Evolutionary conservation across 2,797 vertebrate species (phyloP), one percentile per base, ranked within the genome.

Genomic region (Enteromius unitaeniatus): DNA sequence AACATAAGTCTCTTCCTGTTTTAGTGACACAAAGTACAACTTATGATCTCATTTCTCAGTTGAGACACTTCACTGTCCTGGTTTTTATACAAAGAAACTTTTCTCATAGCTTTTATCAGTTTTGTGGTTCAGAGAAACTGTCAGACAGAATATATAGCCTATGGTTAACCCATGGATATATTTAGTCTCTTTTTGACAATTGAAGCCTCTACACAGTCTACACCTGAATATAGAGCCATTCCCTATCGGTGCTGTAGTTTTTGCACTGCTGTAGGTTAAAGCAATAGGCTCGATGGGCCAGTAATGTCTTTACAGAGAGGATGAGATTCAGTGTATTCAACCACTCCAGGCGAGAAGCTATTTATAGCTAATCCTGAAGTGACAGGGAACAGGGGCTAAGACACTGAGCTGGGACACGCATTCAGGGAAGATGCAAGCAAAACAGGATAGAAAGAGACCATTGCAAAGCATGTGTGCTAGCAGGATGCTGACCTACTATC

Each of bases 361-460:
- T 90, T 86, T 89, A 88, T 90, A 90, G 84, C 58, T 85, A 78
- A 85, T 84, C 81, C 77, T 83, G 51, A 72, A 87, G 81, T 81
- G 75, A 84, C 78, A 81, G 78, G 65, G 69, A 82, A 74, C 73
- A 69, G 49, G 75, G 86, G 74, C 47, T 80, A 64, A 77, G 60
- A 67, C 69, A 62, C 51, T 42, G 70, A 64, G 77, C 60, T 74
- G 78, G 49, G 42, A 75, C 65, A 78, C 10, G 31, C 69, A 23
- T 51, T 62, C 64, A 62, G 85, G 31, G 15, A 19, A 58, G 53
- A 85, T 81, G 31, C 78, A 69, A 45, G 47, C 26, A 55, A 75
- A 64, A 62, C 19, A 73, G 40, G 21, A 78, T 69, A 67, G n/a
- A 65, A 49, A 55, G 37, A 42, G 70, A 70, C 31, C 51, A 31